Base-by-base conservation (phyloP, 2,888 invertebrate genomes). In the Diadegma fenestrale region DNA sequence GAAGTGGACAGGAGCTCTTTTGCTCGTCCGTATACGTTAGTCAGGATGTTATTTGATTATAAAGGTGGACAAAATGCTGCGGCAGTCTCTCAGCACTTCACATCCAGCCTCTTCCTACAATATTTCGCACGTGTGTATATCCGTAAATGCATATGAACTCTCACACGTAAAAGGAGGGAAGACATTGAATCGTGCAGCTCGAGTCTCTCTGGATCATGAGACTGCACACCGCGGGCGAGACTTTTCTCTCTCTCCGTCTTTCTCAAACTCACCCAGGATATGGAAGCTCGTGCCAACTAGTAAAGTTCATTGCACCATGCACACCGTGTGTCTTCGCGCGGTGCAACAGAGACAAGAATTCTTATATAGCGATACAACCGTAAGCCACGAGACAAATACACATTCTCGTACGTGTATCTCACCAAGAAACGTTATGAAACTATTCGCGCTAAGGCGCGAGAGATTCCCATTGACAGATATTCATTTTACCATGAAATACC, bases 301-400 rank as follows among this genome's bases (percentile, higher is more conserved):
- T 87, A 85, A 88, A 88, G 88, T 88, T 88, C 88, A 87, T 88
- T 88, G 88, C 87, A 86, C 88, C 87, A 86, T 69, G 77, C 79
- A 80, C 75, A 58, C 54, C 51, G 77, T 19, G 75, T 58, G 58
- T 58, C 14, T 58, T 58, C 14, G 37, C 37, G 37, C 37, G 64
- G 76, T 71, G 77, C 75, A 72, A 73, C 58, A 75, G 68, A 61
- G 69, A 79, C 68, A 68, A 33, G 64, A 54, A 71, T 80, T 68
- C 80, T 41, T 80, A 79, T 79, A 77, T 69, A 54, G 66, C 66
- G 54, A 77, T 66, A 37, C 22, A 66, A 66, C 77, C 66, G 77
- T 77, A 77, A 77, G 66, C 26, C 41, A 66, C 22, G 51, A 77
- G 33, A 64, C 63, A 41, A 30, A 41, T 71, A 85, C 43, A 76